Base-by-base conservation (phyloP, 2,113 vertebrate species). In the Colistium nudipinnis region DNA sequence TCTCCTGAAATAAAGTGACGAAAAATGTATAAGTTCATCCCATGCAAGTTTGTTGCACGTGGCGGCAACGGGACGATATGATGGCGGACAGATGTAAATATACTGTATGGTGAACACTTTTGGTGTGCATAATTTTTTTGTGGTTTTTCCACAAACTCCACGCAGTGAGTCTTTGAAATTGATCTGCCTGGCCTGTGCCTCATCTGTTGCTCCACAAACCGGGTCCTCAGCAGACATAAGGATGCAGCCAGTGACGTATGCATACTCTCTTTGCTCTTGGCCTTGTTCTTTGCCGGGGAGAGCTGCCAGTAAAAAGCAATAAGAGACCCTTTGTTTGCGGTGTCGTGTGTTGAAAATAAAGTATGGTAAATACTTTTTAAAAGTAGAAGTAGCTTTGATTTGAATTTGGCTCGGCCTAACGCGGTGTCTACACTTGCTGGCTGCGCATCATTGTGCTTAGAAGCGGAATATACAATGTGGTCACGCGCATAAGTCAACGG, bases 221-320 rank as follows among this genome's bases (percentile, higher is more conserved):
- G 5, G 14, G 7, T 25, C 3, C 7, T 11, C 33, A n/a, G 35
- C 25, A 51, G 35, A 22, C n/a, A 52, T 51, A 9, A 61, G 19
- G 20, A 30, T 11, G 19, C 56, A 67, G 20, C n/a, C 6, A 30
- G 6, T 45, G 7, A 54, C 45, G 17, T 54, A 20, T 43, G 17
- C 27, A 8, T 35, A 25, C 43, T 4, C 10, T n/a, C 30, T 45
- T 22, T 0, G n/a, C n/a, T 8, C n/a, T 31, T 11, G 5, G 22
- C 14, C 28, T 44, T 33, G 28, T 0, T 2, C 65, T 20, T 14
- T 56, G n/a, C 45, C 33, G 43, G 25, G 19, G 13, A 47, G 10
- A 10, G 47, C 30, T 55, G 17, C 25, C 33, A 62, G 68, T 52
- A 68, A 52, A 36, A 45, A 27, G 16, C 14, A 4, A 63, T 17